phyloP scores from a whole-genome alignment of 2,888 invertebrate species.

The Selenia dentaria region DNA sequence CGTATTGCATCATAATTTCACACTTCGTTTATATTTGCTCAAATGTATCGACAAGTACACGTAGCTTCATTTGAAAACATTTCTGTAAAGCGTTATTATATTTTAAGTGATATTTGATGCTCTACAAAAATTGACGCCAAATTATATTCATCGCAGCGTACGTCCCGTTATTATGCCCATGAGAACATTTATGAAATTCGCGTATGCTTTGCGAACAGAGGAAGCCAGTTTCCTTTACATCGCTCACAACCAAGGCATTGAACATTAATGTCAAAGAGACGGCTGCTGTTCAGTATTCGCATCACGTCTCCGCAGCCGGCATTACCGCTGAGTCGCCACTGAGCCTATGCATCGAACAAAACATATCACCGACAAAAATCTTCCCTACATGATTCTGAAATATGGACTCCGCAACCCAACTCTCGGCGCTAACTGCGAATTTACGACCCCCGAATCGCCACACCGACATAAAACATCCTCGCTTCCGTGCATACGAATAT shows the following conservation, averaged over 20 bases:
- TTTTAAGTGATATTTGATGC: slow-evolving; percentile 18
- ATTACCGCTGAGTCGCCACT: slow-evolving; percentile 33
- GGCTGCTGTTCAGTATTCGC: slow-evolving; percentile 36
- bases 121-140: slow-evolving; percentile 19
- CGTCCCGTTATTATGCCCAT: slow-evolving; percentile 18
- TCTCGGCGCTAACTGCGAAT: slow-evolving; percentile 55
- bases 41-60: no score
- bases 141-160: slow-evolving; percentile 8
- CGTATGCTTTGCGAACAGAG: slow-evolving; percentile 24
- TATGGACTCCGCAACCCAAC: slow-evolving; percentile 50
- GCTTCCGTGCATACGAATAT: slow-evolving; percentile 55
- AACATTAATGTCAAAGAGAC: slow-evolving; percentile 36
- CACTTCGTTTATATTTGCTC: no score
- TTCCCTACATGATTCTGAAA: slow-evolving; percentile 55
- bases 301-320: slow-evolving; percentile 48
- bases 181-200: slow-evolving; percentile 28
- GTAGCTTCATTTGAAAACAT: no score
- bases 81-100: background rate
- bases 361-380: slow-evolving; percentile 46
- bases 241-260: slow-evolving; percentile 18
- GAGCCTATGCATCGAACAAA: slow-evolving; percentile 47
- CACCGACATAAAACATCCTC: slow-evolving; percentile 56
- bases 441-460: slow-evolving; percentile 52
- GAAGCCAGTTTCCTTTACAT: slow-evolving; percentile 38
- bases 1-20: no score